Evolutionary conservation across 2,113 vertebrate species (phyloP).

Genomic region (Pardalotus punctatus): DNA sequence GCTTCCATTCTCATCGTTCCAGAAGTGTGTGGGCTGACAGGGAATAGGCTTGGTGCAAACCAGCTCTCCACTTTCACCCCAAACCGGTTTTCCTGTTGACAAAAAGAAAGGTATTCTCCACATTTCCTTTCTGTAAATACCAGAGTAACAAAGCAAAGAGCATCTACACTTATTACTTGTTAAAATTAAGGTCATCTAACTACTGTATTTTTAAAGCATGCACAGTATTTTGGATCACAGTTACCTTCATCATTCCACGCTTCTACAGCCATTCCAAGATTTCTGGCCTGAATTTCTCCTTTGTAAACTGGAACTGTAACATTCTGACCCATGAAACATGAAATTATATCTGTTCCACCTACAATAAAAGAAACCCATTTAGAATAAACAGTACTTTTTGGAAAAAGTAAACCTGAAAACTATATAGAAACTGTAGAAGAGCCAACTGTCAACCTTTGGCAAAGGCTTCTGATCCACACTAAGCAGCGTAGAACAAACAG

Average conservation of each 20-base stretch:
- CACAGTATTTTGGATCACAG: neutral
- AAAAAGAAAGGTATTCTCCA: neutral
- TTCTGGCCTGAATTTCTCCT: slow-evolving; percentile 94
- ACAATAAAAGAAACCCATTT: neutral
- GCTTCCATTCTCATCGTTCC: slow-evolving; percentile 91
- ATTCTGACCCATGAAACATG: slow-evolving; percentile 97
- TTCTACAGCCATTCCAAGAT: slow-evolving; percentile 93
- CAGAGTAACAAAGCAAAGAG: neutral
- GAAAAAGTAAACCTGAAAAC: neutral
- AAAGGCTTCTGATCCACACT: neutral
- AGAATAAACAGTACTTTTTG: neutral
- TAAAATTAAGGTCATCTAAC: neutral
- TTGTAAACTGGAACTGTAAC: slow-evolving; percentile 86
- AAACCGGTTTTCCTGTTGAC: slow-evolving; percentile 83
- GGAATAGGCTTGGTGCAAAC: slow-evolving; percentile 93
- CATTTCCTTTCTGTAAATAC: neutral
- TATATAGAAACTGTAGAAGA: neutral
- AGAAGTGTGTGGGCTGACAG: slow-evolving; percentile 95
- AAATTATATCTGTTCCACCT: slow-evolving; percentile 98
- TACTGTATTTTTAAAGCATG: neutral
- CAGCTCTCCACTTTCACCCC: slow-evolving; percentile 94
- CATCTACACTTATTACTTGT: neutral
- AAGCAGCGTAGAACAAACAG: neutral
- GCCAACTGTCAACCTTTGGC: neutral
- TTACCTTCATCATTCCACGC: slow-evolving; percentile 89